phyloP scores from a whole-genome alignment of 1,140 invertebrate species.

The Caenorhabditis inopinata region DNA sequence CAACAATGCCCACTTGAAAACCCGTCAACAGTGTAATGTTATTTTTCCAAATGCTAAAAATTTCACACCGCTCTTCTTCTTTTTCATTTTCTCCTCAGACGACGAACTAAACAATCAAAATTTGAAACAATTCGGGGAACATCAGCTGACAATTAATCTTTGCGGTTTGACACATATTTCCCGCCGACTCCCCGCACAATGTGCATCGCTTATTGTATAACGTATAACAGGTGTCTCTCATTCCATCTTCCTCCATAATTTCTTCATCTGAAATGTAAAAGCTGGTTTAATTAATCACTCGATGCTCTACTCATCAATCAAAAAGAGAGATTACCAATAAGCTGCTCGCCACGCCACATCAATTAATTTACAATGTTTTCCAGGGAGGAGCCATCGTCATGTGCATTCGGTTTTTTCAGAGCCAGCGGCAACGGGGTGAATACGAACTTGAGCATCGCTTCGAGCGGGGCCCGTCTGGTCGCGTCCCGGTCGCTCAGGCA shows the following conservation, averaged over 20 bases:
- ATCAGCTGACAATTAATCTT: slow-evolving; percentile 33
- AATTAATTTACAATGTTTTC: slow-evolving; percentile 1
- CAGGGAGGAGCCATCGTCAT: slow-evolving; percentile 38
- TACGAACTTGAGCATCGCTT: slow-evolving; percentile 40
- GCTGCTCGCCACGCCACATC: not conserved
- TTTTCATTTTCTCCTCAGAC: not conserved
- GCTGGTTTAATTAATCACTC: not conserved
- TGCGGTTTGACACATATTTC: slow-evolving; percentile 22
- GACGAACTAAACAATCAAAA: not conserved
- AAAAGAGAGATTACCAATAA: slow-evolving; percentile 33
- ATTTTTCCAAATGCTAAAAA: not conserved
- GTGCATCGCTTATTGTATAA: slow-evolving; percentile 16
- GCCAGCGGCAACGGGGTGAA: slow-evolving; percentile 38
- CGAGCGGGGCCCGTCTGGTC: slow-evolving; percentile 31
- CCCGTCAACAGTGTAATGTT: not conserved
- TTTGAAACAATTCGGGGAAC: not conserved
- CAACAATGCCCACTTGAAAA: too few species aligned
- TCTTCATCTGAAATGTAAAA: not conserved
- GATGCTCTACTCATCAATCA: slow-evolving; percentile 9
- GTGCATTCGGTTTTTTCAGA: slow-evolving; percentile 42
- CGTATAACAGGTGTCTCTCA: slow-evolving; percentile 21
- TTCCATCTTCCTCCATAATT: not conserved
- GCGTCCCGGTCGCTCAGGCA: slow-evolving; percentile 20
- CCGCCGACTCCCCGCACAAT: not conserved
- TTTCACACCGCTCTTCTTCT: not conserved